Base-by-base conservation (phyloP, 2,888 invertebrate genomes). In the Anagyrus pseudococci region DNA sequence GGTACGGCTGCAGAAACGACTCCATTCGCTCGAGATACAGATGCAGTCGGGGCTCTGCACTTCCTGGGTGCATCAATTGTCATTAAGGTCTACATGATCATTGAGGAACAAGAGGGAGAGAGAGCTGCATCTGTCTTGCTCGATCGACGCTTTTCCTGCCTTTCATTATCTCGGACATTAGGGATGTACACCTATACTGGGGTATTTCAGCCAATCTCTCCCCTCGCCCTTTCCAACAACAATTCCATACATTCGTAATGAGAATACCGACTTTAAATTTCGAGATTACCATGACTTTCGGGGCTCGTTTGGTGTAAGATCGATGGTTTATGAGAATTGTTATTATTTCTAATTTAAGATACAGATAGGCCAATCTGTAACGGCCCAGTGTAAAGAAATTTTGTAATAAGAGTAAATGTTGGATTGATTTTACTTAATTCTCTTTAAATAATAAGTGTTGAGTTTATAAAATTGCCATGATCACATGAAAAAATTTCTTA, bases 11-110 rank as follows among this genome's bases (percentile, higher is more conserved):
- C 55, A 57, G 59, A 46, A 60, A 64, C 57, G 53, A 60, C 53
- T 53, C 44, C 37, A 37, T 57, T 47, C 46, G 22, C 33, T 23
- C 37, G 50, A 58, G 58, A 57, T 61, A 55, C 20, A 52, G 40
- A 47, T 41, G 41, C 41, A 48, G 29, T 13, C 20, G 54, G 23
- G 22, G 25, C 22, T 29, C 23, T 63, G 71, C 73, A 73, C 75
- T 77, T 77, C 74, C 77, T 71, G 70, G 68, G 66, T 71, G 72
- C 78, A 77, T 78, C 77, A 77, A 78, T 79, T 76, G 77, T 77
- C 77, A 79, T 79, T 78, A 79, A 75, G 73, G n/a, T n/a, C 74
- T 72, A 68, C 75, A 76, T 75, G 76, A 77, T 78, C 77, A 79
- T 79, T 76, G 75, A 69, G 67, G 70, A 62, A 44, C 19, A 25